A percentile compares a stretch with the other conserved stretches of the same genome.
Conservation (phyloP, 2,888 invertebrate species). For the Empis livida region DNA sequence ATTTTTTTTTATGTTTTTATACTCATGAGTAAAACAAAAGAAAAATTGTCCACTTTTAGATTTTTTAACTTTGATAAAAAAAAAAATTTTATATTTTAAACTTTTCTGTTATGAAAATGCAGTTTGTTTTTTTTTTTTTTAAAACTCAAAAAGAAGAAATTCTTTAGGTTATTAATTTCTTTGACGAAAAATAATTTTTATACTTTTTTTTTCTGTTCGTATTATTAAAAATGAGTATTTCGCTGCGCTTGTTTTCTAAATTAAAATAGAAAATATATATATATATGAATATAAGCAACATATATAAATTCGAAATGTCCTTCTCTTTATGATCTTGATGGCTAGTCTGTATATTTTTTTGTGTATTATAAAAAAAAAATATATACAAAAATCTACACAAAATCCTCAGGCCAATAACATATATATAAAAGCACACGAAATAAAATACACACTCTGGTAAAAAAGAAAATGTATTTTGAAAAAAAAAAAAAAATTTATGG, state of each 20-base stretch:
- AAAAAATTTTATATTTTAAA: too few relatives aligned
- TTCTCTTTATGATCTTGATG: background rate
- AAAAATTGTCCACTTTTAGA: too few relatives aligned
- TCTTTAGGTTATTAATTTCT: too few relatives aligned
- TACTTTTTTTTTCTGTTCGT: too few relatives aligned
- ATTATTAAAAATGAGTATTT: background rate
- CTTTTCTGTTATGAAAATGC: too few relatives aligned
- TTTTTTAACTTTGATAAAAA: too few relatives aligned
- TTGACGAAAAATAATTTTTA: too few relatives aligned
- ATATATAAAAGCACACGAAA: background rate
- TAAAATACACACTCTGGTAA: background rate
- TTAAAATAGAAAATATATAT: background rate
- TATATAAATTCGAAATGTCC: background rate
- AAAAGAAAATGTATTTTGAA: slow-evolving; percentile 3
- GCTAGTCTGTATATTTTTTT: background rate
- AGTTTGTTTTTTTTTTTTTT: too few relatives aligned
- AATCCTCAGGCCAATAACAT: background rate
- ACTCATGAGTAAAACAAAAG: too few relatives aligned
- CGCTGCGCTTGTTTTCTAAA: background rate
- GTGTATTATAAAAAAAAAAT: slow-evolving; percentile 3
- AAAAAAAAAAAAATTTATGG: too few relatives aligned
- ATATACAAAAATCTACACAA: background rate
- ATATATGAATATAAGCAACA: background rate
- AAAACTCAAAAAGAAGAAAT: too few relatives aligned
- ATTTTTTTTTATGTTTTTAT: too few relatives aligned